phyloP scores from a whole-genome alignment of 2,888 invertebrate species.

The Torymus tubicola region DNA sequence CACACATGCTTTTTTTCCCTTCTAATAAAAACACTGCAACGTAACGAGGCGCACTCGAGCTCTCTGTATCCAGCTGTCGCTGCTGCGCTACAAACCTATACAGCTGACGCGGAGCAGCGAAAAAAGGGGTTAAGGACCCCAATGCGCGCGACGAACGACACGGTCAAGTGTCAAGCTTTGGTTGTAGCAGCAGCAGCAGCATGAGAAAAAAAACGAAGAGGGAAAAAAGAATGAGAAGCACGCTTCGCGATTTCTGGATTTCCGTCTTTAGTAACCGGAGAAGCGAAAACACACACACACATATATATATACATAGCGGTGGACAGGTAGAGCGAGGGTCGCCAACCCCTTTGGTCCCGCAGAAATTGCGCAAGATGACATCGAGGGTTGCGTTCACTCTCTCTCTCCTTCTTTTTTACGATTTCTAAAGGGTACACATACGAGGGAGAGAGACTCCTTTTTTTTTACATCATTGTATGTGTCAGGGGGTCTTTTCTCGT shows the following conservation, averaged over 20 bases:
- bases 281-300: constrained; percentile 71
- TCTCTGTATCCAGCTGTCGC: constrained; percentile 43
- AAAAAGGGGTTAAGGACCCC: constrained; percentile 75
- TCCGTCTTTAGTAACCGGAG: constrained; percentile 75
- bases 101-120: constrained; percentile 73
- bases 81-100: constrained; percentile 54
- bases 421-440: constrained; percentile 35
- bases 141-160: constrained; percentile 49
- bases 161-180: constrained; percentile 57
- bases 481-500: constrained; percentile 58
- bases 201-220: constrained; percentile 48
- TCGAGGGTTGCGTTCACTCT: constrained; percentile 57
- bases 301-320: no score
- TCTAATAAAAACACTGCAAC: constrained; percentile 38
- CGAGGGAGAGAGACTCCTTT: background rate
- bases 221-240: constrained; percentile 11
- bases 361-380: constrained; percentile 75
- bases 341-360: constrained; percentile 64
- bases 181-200: background rate
- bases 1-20: background rate
- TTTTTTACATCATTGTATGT: background rate
- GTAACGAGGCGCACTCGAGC: constrained; percentile 44
- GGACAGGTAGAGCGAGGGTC: constrained; percentile 56
- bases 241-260: constrained; percentile 74
- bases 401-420: constrained; percentile 34